A percentile compares a stretch with the other conserved stretches of the same genome.
Evolutionary conservation across 1,140 invertebrate genomes (phyloP).

Genomic region (Neuroterus valhalla): DNA sequence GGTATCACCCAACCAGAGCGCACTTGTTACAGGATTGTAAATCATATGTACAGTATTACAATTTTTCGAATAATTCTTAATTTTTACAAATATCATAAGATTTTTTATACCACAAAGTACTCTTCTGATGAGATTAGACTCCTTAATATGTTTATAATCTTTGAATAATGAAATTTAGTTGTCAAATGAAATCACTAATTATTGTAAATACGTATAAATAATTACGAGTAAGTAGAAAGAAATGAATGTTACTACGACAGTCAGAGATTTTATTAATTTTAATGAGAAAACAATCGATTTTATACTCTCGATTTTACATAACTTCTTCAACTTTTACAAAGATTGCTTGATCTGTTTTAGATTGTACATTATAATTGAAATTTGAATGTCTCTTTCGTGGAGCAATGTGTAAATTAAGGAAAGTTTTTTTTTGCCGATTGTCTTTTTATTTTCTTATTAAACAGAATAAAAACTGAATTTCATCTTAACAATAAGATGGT

Average conservation of each 20-base stretch:
- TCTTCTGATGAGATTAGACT: slow-evolving; percentile 19
- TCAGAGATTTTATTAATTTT: slow-evolving; percentile 18
- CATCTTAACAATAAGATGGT: neutral
- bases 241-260: neutral
- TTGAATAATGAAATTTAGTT: slow-evolving; percentile 3
- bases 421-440: neutral
- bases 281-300: neutral
- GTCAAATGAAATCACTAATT: slow-evolving; percentile 16
- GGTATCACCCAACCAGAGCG: neutral
- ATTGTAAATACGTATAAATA: slow-evolving; percentile 27
- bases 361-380: neutral
- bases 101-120: slow-evolving; percentile 22
- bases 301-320: neutral
- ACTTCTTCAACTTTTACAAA: neutral
- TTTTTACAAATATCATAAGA: slow-evolving; percentile 21
- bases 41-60: slow-evolving; percentile 25
- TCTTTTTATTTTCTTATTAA: slow-evolving; percentile 23
- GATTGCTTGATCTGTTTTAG: neutral
- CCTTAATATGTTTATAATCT: neutral
- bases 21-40: slow-evolving; percentile 31
- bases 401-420: neutral
- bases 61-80: slow-evolving; percentile 13
- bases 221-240: slow-evolving; percentile 3
- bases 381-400: neutral
- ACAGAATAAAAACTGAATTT: slow-evolving; percentile 6